Percentiles rank a stretch among this genome's conserved stretches.
Evolutionary conservation across 2,888 invertebrate genomes (phyloP).

Genomic region (Venustoraphidia nigricollis): DNA sequence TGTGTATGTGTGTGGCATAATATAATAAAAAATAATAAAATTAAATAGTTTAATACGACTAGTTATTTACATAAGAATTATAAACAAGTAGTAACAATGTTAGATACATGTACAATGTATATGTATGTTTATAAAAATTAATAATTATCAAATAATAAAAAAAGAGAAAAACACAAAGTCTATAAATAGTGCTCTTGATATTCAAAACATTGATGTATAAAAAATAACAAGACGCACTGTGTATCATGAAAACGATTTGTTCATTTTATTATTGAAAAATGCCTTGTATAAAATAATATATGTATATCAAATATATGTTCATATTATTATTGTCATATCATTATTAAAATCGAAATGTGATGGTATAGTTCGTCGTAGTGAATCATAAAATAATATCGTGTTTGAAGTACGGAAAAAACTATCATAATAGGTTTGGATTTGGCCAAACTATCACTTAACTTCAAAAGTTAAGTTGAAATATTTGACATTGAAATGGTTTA

Average conservation of each 20-base stretch:
- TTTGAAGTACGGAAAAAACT: no score
- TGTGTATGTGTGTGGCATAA: neutral
- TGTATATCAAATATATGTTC: slow-evolving; percentile 25
- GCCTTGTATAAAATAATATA: slow-evolving; percentile 21
- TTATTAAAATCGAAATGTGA: slow-evolving; percentile 2
- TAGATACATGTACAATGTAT: neutral
- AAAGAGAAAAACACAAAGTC: no score
- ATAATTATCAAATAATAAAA: no score
- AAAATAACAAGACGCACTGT: no score
- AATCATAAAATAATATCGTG: no score
- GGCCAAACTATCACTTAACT: neutral
- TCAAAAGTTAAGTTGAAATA: neutral
- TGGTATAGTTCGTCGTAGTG: neutral
- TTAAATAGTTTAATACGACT: neutral
- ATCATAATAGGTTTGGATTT: no score
- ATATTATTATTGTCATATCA: slow-evolving; percentile 22
- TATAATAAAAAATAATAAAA: neutral
- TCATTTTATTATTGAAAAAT: slow-evolving; percentile 14
- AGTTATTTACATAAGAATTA: neutral
- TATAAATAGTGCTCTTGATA: no score
- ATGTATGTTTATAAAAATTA: neutral
- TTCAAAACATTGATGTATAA: no score
- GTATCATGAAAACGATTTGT: no score
- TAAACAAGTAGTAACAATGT: no score
- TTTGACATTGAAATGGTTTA: neutral